These are phyloP conservation scores for Megamerina dolium DNA, from an alignment of 2,888 invertebrate genomes.

Conservation along the genomic window DNA sequence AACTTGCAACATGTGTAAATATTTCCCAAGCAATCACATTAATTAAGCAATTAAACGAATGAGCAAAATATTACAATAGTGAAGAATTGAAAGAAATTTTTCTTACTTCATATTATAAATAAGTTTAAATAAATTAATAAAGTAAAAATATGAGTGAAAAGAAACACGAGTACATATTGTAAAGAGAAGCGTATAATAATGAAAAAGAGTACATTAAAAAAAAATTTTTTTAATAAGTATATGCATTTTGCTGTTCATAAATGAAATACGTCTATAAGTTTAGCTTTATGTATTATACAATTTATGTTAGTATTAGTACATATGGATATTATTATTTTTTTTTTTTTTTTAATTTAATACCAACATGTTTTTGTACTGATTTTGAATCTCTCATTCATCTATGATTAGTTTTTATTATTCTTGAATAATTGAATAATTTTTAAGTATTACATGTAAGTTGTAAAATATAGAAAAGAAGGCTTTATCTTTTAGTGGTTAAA, in stretches of 20 bases:
- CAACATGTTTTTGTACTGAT: constrained; percentile 14
- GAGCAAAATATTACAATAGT: no score
- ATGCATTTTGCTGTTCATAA: constrained; percentile 37
- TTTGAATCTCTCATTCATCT: constrained; percentile 13
- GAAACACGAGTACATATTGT: constrained; percentile 8
- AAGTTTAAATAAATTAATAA: no score
- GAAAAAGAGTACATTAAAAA: constrained; percentile 8
- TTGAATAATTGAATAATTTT: neutral
- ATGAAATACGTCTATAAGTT: constrained; percentile 20
- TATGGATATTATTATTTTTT: neutral
- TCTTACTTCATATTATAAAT: no score
- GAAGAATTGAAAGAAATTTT: no score
- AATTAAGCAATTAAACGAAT: no score
- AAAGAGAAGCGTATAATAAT: constrained; percentile 7
- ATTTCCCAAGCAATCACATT: no score
- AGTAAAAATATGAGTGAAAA: constrained; percentile 16
- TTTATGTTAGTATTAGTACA: neutral
- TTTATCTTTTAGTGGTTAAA: no score
- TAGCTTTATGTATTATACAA: neutral
- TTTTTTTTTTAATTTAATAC: neutral
- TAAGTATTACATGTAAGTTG: neutral
- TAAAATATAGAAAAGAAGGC: constrained; percentile 3
- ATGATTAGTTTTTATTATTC: constrained; percentile 6
- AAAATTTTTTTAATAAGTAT: constrained; percentile 13
- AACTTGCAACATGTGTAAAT: no score